These are phyloP conservation scores for Acronicta leporina DNA, from an alignment of 2,888 invertebrate species.

Conservation along the genomic window DNA sequence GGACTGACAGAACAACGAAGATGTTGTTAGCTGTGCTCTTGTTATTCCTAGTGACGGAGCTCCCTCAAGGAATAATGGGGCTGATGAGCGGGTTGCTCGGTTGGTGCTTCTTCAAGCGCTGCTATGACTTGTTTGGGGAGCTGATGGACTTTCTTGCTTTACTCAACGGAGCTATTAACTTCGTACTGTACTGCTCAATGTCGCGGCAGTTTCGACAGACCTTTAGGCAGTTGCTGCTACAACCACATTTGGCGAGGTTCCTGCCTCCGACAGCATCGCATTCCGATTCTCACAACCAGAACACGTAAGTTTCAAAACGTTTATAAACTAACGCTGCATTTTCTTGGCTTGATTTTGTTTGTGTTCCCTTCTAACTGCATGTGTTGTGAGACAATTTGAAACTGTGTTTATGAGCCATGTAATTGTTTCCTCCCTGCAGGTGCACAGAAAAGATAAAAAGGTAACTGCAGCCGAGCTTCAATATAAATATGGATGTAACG, in stretches of 20 bases:
- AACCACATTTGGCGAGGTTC: constrained; percentile 90
- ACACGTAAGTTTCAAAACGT: constrained; percentile 88
- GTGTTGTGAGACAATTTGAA: constrained; percentile 37
- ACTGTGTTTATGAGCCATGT: constrained; percentile 59
- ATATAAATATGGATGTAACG: constrained; percentile 65
- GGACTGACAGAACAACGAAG: constrained; percentile 96
- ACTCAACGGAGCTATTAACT: constrained; percentile 97
- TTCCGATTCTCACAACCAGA: constrained; percentile 90
- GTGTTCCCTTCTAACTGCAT: constrained; percentile 37
- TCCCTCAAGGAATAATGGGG: constrained; percentile 94
- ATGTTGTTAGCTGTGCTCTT: constrained; percentile 96
- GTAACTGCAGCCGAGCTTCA: constrained; percentile 74
- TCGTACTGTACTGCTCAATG: constrained; percentile 98
- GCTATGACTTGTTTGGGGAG: constrained; percentile 95
- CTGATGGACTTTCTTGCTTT: constrained; percentile 97
- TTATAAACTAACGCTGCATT: constrained; percentile 16
- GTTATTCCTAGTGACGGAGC: constrained; percentile 96
- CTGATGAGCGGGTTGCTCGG: constrained; percentile 91
- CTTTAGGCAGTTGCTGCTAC: constrained; percentile 92
- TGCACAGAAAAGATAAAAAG: constrained; percentile 84
- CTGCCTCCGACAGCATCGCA: constrained; percentile 88
- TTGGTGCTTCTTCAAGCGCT: constrained; percentile 93
- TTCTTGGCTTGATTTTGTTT: constrained; percentile 19
- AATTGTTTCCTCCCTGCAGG: constrained; percentile 76
- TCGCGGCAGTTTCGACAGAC: constrained; percentile 96